A percentile compares a stretch with the other conserved stretches of the same genome.
Evolutionary conservation across 2,113 vertebrate genomes (phyloP).

Genomic region (Callionymus lyra): DNA sequence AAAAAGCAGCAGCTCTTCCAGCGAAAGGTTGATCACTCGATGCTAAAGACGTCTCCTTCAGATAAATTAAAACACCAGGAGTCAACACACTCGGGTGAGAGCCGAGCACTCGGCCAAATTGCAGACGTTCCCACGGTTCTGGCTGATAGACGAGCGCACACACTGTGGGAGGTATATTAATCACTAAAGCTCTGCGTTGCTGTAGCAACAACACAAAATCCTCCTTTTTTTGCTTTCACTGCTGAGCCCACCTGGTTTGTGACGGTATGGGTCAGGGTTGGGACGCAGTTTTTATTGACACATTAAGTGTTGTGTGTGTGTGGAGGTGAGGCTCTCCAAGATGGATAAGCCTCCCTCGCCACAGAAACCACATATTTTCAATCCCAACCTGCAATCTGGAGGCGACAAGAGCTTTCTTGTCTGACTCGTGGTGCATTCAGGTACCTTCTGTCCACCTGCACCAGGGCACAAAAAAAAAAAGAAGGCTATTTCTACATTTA

Average conservation of each 20-base stretch:
- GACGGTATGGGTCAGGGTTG: conserved; percentile 32
- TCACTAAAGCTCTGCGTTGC: conserved; percentile 41
- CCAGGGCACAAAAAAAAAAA: too few relatives aligned
- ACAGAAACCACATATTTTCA: too few relatives aligned
- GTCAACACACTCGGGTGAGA: conserved; percentile 9
- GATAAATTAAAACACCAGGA: not conserved
- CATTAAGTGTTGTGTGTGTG: too few relatives aligned
- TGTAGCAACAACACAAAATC: conserved; percentile 45
- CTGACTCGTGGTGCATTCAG: too few relatives aligned
- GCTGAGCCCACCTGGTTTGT: conserved; percentile 48
- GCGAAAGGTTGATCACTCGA: too few relatives aligned
- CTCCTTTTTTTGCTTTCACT: conserved; percentile 38
- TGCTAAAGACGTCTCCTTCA: not conserved
- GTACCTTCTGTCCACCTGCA: too few relatives aligned
- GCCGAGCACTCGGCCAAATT: conserved; percentile 22
- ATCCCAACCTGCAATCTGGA: too few relatives aligned
- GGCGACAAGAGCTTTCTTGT: too few relatives aligned
- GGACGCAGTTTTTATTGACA: conserved; percentile 11
- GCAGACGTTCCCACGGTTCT: conserved; percentile 54
- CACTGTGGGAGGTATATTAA: conserved; percentile 62
- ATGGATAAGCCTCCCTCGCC: too few relatives aligned
- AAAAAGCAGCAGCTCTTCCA: too few relatives aligned
- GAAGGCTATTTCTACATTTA: too few relatives aligned
- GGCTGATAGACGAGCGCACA: conserved; percentile 40
- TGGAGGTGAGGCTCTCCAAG: too few relatives aligned